Conservation (phyloP, 2,113 vertebrate genomes). For the Natator depressus region DNA sequence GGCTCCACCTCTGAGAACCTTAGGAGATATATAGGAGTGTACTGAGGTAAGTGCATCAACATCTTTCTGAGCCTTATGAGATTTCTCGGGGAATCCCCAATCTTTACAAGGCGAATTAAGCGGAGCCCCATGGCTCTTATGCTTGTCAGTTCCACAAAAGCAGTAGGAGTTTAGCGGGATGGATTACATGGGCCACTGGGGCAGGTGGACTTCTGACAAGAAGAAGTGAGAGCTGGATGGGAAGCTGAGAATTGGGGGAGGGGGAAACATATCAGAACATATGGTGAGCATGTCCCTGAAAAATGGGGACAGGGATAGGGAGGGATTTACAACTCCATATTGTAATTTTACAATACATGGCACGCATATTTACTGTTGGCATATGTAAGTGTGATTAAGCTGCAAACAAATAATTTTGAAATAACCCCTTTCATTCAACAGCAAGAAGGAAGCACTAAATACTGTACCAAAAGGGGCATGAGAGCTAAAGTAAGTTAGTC, state of each 20-base stretch:
- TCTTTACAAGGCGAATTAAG: background rate
- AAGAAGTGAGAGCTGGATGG: background rate
- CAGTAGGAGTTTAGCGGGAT: background rate
- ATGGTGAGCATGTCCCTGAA: background rate
- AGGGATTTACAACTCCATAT: background rate
- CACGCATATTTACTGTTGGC: background rate
- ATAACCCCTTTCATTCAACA: background rate
- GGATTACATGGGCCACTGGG: background rate
- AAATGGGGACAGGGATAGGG: background rate
- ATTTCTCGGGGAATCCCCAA: background rate
- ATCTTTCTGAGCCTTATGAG: background rate
- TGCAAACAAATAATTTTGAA: background rate
- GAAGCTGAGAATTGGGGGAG: background rate
- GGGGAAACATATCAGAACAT: background rate
- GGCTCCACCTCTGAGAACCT: background rate
- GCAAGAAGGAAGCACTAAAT: background rate
- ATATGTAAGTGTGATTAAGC: background rate
- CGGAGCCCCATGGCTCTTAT: background rate
- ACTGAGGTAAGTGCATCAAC: background rate
- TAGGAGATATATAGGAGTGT: background rate
- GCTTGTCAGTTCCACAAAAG: background rate
- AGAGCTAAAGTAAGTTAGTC: background rate
- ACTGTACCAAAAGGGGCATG: background rate
- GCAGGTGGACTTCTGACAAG: background rate
- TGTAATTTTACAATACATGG: background rate